Evolutionary conservation across 37 sponge, comb jelly and placozoan species (phyloP), one percentile per base, ranked within the genome.

Genomic region (Theonella swinhoei): DNA sequence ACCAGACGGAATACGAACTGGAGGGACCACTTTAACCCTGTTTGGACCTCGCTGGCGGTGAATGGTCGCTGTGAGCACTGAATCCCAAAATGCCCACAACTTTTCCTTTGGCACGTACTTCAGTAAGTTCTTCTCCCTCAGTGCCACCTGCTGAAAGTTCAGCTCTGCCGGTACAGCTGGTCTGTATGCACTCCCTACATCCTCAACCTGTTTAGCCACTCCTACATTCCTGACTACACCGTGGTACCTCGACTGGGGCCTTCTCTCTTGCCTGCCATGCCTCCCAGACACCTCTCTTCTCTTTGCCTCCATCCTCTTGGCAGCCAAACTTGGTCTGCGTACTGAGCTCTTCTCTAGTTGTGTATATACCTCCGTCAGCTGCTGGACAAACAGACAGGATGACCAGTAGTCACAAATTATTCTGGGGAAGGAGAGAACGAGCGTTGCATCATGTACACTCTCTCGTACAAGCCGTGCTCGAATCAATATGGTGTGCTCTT

Each of bases 331-430:
- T 0, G 84, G 89, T 3, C 65, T 54, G 62, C 78, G 78, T 1
- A 63, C 29, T 31, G 70, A 34, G 37, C 69, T 59, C 65, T 82
- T 85, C 82, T 95, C 92, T 47, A 90, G 47, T 42, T 76, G 43
- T 20, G 69, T 43, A 70, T 95, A 95, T 17, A 83, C 81, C 26
- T 89, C 84, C 19, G 80, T 41, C 47, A 95, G 65, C 70, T 91
- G 92, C 39, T 85, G 83, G 3, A 85, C 60, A 69, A 95, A 91
- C 36, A 95, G 78, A 39, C 86, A 88, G 0, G 92, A 85, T 0
- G 95, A 95, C 95, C 95, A 95, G 66, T 64, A 95, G 77, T 95
- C 95, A 30, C 80, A 78, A 17, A 91, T 82, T 7, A 95, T 67
- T 26, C 80, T 64, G 24, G 95, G 87, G 34, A 91, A 95, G 0